phyloP scores from a whole-genome alignment of 2,888 invertebrate genomes.

The Apotomis capreana region DNA sequence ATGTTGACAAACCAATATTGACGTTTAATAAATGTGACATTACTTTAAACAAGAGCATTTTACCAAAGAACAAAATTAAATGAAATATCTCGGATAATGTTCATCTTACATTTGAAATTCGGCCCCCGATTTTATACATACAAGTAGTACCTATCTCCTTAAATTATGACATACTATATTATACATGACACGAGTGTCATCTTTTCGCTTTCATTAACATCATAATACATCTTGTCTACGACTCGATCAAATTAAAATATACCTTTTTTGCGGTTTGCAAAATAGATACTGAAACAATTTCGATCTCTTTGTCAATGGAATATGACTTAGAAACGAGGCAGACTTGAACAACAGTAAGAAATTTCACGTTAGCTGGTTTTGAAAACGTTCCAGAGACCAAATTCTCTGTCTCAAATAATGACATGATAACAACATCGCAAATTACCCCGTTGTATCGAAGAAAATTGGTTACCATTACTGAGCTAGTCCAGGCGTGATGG shows the following conservation, averaged over 20 bases:
- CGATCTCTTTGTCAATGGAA: not conserved
- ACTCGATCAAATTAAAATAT: conserved; percentile 21
- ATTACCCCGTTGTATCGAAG: conserved; percentile 64
- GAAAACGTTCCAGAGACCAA: conserved; percentile 48
- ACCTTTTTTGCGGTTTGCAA: not conserved
- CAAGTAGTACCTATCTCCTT: no score
- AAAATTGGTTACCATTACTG: conserved; percentile 67
- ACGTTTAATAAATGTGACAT: no score
- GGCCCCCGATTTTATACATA: no score
- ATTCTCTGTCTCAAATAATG: conserved; percentile 56
- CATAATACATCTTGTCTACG: conserved; percentile 32
- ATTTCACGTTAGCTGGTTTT: conserved; percentile 22
- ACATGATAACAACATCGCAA: conserved; percentile 61
- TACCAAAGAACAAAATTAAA: no score
- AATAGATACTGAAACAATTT: not conserved
- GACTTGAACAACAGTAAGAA: not conserved
- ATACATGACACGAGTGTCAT: conserved; percentile 35
- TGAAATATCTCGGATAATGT: no score
- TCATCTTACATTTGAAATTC: no score
- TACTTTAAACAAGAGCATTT: no score
- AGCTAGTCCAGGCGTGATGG: conserved; percentile 69
- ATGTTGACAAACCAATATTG: no score
- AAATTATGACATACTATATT: conserved; percentile 24
- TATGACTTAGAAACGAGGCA: not conserved
- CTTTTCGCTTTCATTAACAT: conserved; percentile 43